Conservation (phyloP, 2,888 invertebrate genomes). For the Chorisops tibialis region DNA sequence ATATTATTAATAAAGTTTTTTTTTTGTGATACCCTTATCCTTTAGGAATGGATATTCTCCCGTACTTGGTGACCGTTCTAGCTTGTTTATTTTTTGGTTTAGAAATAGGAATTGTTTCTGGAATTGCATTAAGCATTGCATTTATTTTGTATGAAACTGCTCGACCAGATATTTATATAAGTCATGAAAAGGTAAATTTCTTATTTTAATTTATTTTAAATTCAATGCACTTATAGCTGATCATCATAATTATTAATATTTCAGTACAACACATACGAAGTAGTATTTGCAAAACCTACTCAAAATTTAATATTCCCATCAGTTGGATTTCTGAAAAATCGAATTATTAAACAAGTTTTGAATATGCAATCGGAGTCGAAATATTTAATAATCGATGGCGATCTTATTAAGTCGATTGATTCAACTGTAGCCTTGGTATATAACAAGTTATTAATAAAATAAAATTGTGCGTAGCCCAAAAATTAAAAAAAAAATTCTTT, state of each 20-base stretch:
- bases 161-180: slow-evolving; percentile 67
- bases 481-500: neutral
- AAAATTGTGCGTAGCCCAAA: neutral
- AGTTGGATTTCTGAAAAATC: slow-evolving; percentile 66
- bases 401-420: slow-evolving; percentile 58
- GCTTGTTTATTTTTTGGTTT: slow-evolving; percentile 76
- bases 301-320: slow-evolving; percentile 76
- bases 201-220: neutral
- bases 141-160: slow-evolving; percentile 82
- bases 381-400: slow-evolving; percentile 73
- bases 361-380: slow-evolving; percentile 51
- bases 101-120: slow-evolving; percentile 83
- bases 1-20: too few species aligned
- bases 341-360: slow-evolving; percentile 58
- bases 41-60: slow-evolving; percentile 85
- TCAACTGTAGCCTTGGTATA: slow-evolving; percentile 61
- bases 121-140: slow-evolving; percentile 75
- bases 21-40: too few species aligned
- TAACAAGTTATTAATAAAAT: slow-evolving; percentile 1
- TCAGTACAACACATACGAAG: slow-evolving; percentile 48
- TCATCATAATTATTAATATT: neutral
- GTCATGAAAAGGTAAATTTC: slow-evolving; percentile 10
- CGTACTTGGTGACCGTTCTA: slow-evolving; percentile 76
- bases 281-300: slow-evolving; percentile 64
- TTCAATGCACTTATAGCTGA: neutral